Evolutionary conservation across 2,888 invertebrate genomes (phyloP), one percentile per base, ranked within the genome.

Genomic region (Amphipyra tragopoginis): DNA sequence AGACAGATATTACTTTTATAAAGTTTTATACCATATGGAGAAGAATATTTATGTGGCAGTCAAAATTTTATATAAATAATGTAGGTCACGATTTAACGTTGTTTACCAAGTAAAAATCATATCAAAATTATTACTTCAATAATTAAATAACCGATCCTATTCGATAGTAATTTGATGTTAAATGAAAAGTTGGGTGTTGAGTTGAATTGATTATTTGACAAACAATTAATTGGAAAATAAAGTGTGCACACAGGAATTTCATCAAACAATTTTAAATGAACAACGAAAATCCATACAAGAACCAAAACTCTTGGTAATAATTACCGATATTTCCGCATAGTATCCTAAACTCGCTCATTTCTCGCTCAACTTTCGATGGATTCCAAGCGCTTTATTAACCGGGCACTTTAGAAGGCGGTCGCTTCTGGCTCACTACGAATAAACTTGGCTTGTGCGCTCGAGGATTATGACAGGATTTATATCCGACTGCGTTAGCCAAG

Each of bases 401-500:
- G 56, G 53, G 43, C 50, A 44, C 44, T 66, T 59, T 72, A 42
- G 49, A 57, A 50, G 33, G 61, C 56, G 53, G 61, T 54, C 67
- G 62, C 59, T 55, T 59, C 62, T 72, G 65, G 47, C 51, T 63
- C 51, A 33, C 56, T 59, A 45, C 42, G 48, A 60, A 66, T 72
- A 66, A 72, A 66, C 36, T 72, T 57, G 42, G 44, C 51, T 59
- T 14, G 36, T 29, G 14, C 38, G 38, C 38, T 48, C 40, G 43
- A 42, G 39, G 38, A 63, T 76, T 76, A 72, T 72, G 36, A 42
- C 40, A 44, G 55, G 40, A 63, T 74, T 74, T 76, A 60, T 63
- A 51, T 42, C 15, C 40, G 21, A 48, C 42, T 48, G 40, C 40
- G 49, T 55, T 51, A 26, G 14, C 42, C 14, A 34, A 48, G 34